These are phyloP conservation scores for Rhombomys opimus DNA, from an alignment of 2,113 vertebrate genomes.

Conservation along the genomic window DNA sequence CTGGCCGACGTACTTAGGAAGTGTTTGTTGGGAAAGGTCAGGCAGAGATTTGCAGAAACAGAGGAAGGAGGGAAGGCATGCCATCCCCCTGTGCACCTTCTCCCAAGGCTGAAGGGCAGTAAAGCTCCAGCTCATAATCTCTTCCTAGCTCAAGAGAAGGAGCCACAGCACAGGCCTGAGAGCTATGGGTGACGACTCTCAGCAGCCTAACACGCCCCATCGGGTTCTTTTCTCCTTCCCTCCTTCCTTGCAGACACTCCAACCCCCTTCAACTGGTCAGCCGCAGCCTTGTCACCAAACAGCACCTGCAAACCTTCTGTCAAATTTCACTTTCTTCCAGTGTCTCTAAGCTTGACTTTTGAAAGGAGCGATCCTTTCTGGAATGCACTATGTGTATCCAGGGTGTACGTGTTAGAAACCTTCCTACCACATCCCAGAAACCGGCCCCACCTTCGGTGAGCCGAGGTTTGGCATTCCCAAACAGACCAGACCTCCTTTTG, in stretches of 20 bases:
- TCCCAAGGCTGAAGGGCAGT: slow-evolving; percentile 44
- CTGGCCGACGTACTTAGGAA: neutral
- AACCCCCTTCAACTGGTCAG: slow-evolving; percentile 41
- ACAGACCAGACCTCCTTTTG: neutral
- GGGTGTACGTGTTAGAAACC: neutral
- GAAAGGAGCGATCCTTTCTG: slow-evolving; percentile 48
- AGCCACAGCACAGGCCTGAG: slow-evolving; percentile 51
- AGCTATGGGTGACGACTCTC: slow-evolving; percentile 79
- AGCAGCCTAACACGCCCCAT: slow-evolving; percentile 78
- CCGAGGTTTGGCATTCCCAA: slow-evolving; percentile 22
- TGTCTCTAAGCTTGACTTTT: slow-evolving; percentile 56
- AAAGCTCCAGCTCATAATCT: slow-evolving; percentile 42
- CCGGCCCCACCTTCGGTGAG: slow-evolving; percentile 19
- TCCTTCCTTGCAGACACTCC: slow-evolving; percentile 21
- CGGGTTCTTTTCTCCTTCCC: neutral
- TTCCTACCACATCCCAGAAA: neutral
- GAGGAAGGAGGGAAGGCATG: slow-evolving; percentile 62
- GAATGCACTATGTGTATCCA: neutral
- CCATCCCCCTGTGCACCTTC: neutral
- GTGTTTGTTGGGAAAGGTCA: slow-evolving; percentile 48
- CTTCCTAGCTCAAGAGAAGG: slow-evolving; percentile 45
- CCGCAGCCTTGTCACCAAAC: slow-evolving; percentile 34
- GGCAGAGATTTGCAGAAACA: slow-evolving; percentile 78
- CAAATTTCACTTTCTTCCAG: slow-evolving; percentile 62
- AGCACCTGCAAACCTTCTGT: slow-evolving; percentile 70